Base-by-base conservation (phyloP, 2,113 vertebrate genomes). In the Carlito syrichta region DNA sequence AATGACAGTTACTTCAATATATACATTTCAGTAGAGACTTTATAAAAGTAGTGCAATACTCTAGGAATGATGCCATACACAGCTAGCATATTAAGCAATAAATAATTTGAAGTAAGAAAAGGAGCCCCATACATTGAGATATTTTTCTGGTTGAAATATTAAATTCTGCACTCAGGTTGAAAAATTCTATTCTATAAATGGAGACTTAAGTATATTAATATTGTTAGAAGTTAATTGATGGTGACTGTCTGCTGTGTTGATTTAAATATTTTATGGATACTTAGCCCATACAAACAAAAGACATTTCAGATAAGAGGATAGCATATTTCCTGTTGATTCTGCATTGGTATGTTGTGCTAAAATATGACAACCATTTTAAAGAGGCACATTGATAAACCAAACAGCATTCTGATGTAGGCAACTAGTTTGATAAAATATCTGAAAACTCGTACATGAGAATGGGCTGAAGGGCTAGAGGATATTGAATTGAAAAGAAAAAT, bases 331-430 rank as follows among this genome's bases (percentile, higher is more conserved):
- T 94, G 32, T 58, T 30, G 38, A 89, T 90, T 81, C 38, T 30
- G 3, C 14, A 27, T 58, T 74, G 76, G 4, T 60, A n/a, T 89
- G 11, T 45, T 95, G 3, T 93, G 8, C 77, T 73, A 95, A 97
- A 93, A 58, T 74, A 54, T 38, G n/a, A 89, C 32, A 76, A 86
- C 27, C 50, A 91, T 79, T 90, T 91, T 90, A n/a, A 96, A 92
- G 50, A 48, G 16, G 5, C 22, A 5, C 35, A 27, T 81, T 96
- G 8, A 86, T 74, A 87, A 88, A 74, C 92, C 66, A 96, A 83
- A 92, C 13, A 48, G 8, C 40, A 78, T 77, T 97, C 8, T 82
- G 6, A 89, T 85, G 1, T 84, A 92, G 83, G 25, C 50, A 79
- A 93, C 30, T 76, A 38, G 12, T 8, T 38, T 78, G 23, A 83